These are phyloP conservation scores for Apis florea DNA, from an alignment of 1,140 invertebrate genomes.

Conservation along the genomic window DNA sequence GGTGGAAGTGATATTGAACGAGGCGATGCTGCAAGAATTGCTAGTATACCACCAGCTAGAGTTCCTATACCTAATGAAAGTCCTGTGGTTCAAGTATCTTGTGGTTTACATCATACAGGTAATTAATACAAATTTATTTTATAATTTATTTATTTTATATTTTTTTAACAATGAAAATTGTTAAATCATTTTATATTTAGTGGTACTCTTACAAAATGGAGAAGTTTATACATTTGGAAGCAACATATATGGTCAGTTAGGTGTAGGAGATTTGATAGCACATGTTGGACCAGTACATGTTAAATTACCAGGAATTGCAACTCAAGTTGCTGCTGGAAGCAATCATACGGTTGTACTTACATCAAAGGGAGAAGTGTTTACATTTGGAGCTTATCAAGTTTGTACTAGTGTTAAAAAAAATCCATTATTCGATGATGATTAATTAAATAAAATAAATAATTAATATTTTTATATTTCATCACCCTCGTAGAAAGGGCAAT, in stretches of 20 bases:
- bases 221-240: constrained; percentile 95
- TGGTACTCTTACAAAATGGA: constrained; percentile 84
- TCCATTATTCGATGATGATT: not conserved
- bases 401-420: constrained; percentile 21
- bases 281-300: constrained; percentile 89
- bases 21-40: constrained; percentile 84
- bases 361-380: constrained; percentile 94
- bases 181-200: constrained; percentile 74
- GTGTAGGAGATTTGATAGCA: constrained; percentile 90
- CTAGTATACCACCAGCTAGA: constrained; percentile 89
- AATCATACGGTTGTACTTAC: constrained; percentile 97
- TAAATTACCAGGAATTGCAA: constrained; percentile 84
- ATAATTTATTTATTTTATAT: not conserved
- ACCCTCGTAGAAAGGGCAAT: constrained; percentile 88
- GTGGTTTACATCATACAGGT: constrained; percentile 94
- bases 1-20: constrained; percentile 84
- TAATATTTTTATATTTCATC: constrained; percentile 23
- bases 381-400: constrained; percentile 95
- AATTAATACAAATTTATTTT: constrained; percentile 32
- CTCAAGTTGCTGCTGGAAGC: constrained; percentile 94
- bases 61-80: constrained; percentile 85
- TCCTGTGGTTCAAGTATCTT: constrained; percentile 90
- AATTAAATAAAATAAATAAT: not conserved
- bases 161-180: constrained; percentile 6
- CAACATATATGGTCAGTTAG: constrained; percentile 96